Conservation (phyloP, 1,140 invertebrate species). For the Belonocnema kinseyi region DNA sequence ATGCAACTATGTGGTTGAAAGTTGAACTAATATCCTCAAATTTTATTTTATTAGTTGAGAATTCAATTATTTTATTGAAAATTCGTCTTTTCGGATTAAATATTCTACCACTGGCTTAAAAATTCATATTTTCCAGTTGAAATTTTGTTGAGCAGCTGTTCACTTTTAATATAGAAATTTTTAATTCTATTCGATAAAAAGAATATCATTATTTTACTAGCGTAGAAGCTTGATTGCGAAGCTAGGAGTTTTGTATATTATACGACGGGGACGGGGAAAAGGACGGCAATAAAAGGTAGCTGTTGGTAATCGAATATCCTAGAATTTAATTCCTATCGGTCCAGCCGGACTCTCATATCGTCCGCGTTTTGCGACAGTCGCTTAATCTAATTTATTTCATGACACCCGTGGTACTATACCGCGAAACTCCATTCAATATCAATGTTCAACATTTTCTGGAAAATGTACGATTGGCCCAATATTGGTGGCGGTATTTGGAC, state of each 20-base stretch:
- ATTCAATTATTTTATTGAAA: no score
- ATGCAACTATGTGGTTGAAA: no score
- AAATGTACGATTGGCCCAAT: no score
- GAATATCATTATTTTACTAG: conserved; percentile 23
- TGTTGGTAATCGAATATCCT: conserved; percentile 72
- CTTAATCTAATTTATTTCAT: conserved; percentile 74
- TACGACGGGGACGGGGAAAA: conserved; percentile 46
- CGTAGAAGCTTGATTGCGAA: conserved; percentile 42
- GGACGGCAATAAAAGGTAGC: conserved; percentile 55
- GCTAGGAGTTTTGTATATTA: conserved; percentile 53
- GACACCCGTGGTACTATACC: conserved; percentile 52
- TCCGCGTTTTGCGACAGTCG: conserved; percentile 73
- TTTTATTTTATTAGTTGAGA: no score
- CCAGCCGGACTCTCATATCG: conserved; percentile 72
- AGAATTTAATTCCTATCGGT: conserved; percentile 76
- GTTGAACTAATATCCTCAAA: no score
- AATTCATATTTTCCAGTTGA: no score
- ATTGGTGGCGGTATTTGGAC: no score
- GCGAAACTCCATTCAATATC: no score
- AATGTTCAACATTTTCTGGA: no score
- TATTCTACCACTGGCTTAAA: no score
- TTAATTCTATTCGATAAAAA: no score
- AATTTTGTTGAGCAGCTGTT: conserved; percentile 31
- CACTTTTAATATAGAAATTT: conserved; percentile 28
- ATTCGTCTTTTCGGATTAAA: no score